Evolutionary conservation across 2,797 vertebrate species (phyloP).

Genomic region (Sebastes vulpes): DNA sequence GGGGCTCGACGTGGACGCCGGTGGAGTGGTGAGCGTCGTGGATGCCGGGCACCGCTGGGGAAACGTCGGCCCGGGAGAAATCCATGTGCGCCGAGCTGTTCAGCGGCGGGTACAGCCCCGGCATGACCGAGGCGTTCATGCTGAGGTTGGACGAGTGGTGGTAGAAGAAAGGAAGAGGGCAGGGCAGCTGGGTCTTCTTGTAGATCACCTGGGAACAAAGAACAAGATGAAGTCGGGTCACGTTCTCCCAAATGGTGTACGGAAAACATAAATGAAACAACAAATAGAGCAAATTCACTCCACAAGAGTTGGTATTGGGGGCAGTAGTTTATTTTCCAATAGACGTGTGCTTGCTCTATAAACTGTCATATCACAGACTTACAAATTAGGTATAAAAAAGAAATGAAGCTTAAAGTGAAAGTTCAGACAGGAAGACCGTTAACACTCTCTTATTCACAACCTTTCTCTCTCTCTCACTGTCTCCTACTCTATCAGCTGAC

Average conservation of each 20-base stretch:
- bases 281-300: too few species aligned
- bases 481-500: too few species aligned
- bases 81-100: conserved; percentile 87
- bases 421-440: too few species aligned
- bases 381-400: not conserved
- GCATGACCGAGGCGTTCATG: conserved; percentile 82
- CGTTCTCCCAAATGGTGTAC: not conserved
- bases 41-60: conserved; percentile 65
- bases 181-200: conserved; percentile 95
- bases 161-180: conserved; percentile 90
- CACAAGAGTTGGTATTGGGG: too few species aligned
- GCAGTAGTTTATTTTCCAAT: not conserved
- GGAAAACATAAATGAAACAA: too few species aligned
- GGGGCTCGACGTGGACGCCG: conserved; percentile 84
- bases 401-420: not conserved
- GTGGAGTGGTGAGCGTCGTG: conserved; percentile 66
- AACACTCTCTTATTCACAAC: too few species aligned
- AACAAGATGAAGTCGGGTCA: not conserved
- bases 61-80: conserved; percentile 81
- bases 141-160: conserved; percentile 86
- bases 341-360: not conserved
- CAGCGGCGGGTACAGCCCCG: conserved; percentile 72
- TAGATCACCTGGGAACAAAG: conserved; percentile 90
- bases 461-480: too few species aligned
- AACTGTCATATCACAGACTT: not conserved